Base-by-base conservation (phyloP, 2,797 vertebrate species). In the Bovichtus diacanthus region DNA sequence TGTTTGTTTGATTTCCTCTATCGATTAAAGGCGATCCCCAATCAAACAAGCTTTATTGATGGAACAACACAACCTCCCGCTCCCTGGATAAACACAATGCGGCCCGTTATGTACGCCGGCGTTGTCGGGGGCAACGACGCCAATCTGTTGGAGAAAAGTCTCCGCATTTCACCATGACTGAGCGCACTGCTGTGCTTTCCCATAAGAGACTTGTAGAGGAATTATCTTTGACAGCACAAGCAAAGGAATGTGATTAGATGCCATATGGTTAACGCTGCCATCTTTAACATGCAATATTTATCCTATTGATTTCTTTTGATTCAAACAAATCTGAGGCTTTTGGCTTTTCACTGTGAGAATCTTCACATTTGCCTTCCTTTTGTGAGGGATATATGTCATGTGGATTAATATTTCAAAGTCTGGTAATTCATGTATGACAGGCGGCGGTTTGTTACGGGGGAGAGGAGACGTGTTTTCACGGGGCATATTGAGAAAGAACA, bases 21-120 rank as follows among this genome's bases (percentile, higher is more conserved):
- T 95, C 76, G 87, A 95, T 93, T 78, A 87, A 87, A 91, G 78
- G 65, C 78, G 84, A 93, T 94, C 94, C 90, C 76, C 82, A 63
- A 91, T 92, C 93, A 94, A 95, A 95, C 92, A 94, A 59, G 74
- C 80, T 70, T 79, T 84, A 91, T 92, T 76, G 92, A 93, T 83
- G 77, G 84, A 83, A 90, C 80, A 88, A 86, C 80, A 81, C 80
- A 41, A 67, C 68, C 80, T 70, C 46, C 21, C 4, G 39, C 76
- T 70, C 77, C 74, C 71, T 79, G 71, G 69, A 87, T 92, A 93
- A 95, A 94, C 92, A 91, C 59, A 9, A 69, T 66, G 1, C 0
- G 2, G 15, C 51, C 58, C 2, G 38, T 55, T 80, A 41, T 66
- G 59, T 60, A 63, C 19, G 29, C 15, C 2, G 55, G 36, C 12